Evolutionary conservation across 2,113 vertebrate species (phyloP).

Genomic region (Rousettus leschenaultii): DNA sequence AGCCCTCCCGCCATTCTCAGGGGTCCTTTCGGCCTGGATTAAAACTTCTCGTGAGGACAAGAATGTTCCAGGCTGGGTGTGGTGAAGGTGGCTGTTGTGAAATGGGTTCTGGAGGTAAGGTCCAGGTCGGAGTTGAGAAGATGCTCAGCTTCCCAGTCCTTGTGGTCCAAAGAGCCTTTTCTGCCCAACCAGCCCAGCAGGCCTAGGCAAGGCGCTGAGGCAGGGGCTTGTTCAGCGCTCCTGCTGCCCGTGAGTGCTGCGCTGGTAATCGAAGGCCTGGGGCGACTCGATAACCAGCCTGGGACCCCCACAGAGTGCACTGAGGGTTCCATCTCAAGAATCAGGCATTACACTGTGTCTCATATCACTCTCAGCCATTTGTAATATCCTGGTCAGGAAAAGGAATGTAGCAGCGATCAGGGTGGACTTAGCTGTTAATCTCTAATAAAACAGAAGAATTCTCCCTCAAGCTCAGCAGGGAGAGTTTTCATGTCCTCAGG

Average conservation of each 20-base stretch:
- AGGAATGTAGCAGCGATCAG: neutral
- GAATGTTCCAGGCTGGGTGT: neutral
- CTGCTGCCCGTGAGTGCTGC: accelerated
- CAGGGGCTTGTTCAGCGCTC: neutral
- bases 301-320: neutral
- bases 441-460: neutral
- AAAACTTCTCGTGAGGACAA: neutral
- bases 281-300: too few species aligned
- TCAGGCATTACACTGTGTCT: neutral
- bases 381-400: neutral
- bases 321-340: neutral
- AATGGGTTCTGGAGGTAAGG: neutral
- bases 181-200: neutral
- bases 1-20: too few species aligned
- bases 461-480: neutral
- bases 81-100: neutral
- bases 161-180: neutral
- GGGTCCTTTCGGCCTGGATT: neutral
- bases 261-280: neutral
- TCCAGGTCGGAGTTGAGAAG: neutral
- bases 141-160: neutral
- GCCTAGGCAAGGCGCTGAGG: neutral
- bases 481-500: neutral
- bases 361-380: neutral
- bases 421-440: neutral